A percentile compares a stretch with the other conserved stretches of the same genome.
These are phyloP conservation scores for Andrena camellia DNA, from an alignment of 2,888 invertebrate genomes.

Conservation along the genomic window DNA sequence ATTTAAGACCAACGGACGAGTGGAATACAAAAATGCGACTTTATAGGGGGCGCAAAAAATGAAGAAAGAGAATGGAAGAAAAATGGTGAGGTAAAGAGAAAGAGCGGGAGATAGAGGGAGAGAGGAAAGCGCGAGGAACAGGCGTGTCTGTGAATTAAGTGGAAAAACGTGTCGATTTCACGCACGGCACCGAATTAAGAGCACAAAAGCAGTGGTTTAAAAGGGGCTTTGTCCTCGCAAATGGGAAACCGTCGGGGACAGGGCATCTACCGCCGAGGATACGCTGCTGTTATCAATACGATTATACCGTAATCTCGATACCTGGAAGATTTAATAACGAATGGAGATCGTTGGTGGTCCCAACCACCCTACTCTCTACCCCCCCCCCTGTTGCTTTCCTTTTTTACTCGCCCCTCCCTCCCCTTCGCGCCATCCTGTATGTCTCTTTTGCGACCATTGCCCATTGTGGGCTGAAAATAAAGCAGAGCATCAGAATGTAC, in stretches of 20 bases:
- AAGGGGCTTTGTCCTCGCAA: slow-evolving; percentile 74
- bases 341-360: slow-evolving; percentile 70
- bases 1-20: not conserved
- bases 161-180: slow-evolving; percentile 78
- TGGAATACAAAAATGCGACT: not conserved
- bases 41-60: not conserved
- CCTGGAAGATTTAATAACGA: slow-evolving; percentile 70
- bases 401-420: not conserved
- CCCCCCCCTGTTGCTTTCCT: not conserved
- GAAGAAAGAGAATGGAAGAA: not conserved
- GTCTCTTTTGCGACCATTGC: not conserved
- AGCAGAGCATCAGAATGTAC: too few species aligned
- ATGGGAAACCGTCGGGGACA: slow-evolving; percentile 68
- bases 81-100: not conserved
- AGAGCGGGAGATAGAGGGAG: not conserved
- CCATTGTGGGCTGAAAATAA: too few species aligned
- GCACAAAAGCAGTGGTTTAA: slow-evolving; percentile 74
- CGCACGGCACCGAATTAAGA: slow-evolving; percentile 74
- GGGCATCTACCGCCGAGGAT: slow-evolving; percentile 48
- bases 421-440: not conserved
- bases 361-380: slow-evolving; percentile 9
- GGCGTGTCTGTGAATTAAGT: slow-evolving; percentile 75
- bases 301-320: slow-evolving; percentile 60
- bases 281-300: slow-evolving; percentile 61
- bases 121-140: slow-evolving; percentile 45